A percentile compares a stretch with the other conserved stretches of the same genome.
Evolutionary conservation across 2,797 vertebrate genomes (phyloP).

Genomic region (Oreochromis mossambicus): DNA sequence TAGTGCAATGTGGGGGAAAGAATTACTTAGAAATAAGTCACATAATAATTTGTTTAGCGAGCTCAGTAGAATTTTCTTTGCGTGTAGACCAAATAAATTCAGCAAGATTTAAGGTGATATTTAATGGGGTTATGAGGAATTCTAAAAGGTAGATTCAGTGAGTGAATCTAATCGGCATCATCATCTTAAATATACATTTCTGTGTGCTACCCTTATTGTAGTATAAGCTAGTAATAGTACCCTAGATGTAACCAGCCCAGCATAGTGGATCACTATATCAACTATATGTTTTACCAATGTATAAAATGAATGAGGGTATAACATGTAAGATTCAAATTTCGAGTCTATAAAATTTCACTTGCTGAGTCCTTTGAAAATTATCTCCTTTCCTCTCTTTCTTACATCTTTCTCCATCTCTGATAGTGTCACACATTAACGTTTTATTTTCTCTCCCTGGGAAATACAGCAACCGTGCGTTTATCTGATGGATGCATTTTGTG

Average conservation of each 20-base stretch:
- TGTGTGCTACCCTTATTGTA: neutral
- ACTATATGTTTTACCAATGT: neutral
- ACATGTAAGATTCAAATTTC: neutral
- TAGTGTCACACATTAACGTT: neutral
- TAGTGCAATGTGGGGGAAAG: neutral
- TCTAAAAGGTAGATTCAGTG: neutral
- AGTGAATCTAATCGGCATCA: neutral
- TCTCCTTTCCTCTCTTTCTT: neutral
- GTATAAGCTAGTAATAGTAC: neutral
- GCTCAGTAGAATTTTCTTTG: neutral
- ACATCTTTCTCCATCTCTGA: neutral
- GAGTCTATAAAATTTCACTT: neutral
- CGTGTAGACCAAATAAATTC: neutral
- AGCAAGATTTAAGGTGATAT: neutral
- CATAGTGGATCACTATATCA: neutral
- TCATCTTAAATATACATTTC: neutral
- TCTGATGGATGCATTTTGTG: neutral
- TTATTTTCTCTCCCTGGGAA: neutral
- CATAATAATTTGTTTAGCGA: neutral
- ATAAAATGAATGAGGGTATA: neutral
- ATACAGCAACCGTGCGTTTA: neutral
- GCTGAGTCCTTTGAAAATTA: neutral
- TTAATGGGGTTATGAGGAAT: neutral
- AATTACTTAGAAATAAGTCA: neutral
- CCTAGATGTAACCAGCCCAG: neutral